Conservation (phyloP, 2,888 invertebrate genomes). For the Xylota segnis region DNA sequence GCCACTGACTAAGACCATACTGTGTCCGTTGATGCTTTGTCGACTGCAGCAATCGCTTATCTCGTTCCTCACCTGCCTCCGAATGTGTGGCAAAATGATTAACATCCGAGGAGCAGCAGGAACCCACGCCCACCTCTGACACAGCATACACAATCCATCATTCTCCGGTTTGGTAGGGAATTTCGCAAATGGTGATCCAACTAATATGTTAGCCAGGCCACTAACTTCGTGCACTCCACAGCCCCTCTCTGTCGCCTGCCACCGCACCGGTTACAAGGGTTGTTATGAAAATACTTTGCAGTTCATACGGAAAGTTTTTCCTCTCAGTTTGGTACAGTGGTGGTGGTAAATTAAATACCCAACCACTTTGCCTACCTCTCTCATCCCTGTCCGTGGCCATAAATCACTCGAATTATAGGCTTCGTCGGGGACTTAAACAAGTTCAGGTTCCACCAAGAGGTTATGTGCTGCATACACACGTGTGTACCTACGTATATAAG, state of each 20-base stretch:
- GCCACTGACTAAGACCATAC: constrained; percentile 6
- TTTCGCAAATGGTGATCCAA: constrained; percentile 71
- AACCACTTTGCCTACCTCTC: not conserved
- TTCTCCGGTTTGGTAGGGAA: constrained; percentile 32
- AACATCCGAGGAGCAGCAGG: constrained; percentile 44
- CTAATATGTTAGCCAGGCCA: constrained; percentile 71
- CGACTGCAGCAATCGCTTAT: constrained; percentile 25
- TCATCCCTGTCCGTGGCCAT: constrained; percentile 40
- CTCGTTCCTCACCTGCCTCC: not conserved
- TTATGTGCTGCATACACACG: not conserved
- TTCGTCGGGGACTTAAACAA: constrained; percentile 72
- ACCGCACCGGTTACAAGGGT: not conserved
- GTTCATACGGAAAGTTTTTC: constrained; percentile 51
- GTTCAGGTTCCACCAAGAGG: constrained; percentile 41
- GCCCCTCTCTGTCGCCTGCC: not conserved
- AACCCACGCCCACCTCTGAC: constrained; percentile 6
- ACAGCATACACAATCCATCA: constrained; percentile 68
- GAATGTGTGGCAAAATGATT: constrained; percentile 63
- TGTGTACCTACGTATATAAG: constrained; percentile 13
- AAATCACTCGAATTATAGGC: constrained; percentile 77
- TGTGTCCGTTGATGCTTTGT: constrained; percentile 30
- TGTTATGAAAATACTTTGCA: constrained; percentile 65
- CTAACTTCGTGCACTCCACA: constrained; percentile 43
- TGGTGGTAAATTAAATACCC: constrained; percentile 60
- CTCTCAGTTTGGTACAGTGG: constrained; percentile 4